Evolutionary conservation across 2,113 vertebrate species (phyloP).

Genomic region (Parotia lawesii): DNA sequence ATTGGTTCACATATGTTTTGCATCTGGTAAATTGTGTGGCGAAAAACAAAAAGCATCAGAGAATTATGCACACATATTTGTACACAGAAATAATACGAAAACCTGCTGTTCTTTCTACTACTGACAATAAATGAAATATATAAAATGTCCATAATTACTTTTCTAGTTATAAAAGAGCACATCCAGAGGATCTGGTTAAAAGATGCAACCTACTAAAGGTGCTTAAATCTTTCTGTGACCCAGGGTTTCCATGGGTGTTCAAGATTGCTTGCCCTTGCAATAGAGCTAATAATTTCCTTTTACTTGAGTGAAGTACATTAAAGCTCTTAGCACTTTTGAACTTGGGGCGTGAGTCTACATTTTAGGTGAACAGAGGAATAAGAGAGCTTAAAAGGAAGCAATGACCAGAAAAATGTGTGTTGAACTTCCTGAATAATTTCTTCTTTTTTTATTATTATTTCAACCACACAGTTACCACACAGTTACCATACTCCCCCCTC

Average conservation of each 20-base stretch:
- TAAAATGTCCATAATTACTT: not conserved
- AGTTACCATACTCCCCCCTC: rapidly evolving
- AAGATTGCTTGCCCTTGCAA: not conserved
- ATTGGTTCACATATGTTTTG: not conserved
- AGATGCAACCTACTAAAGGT: not conserved
- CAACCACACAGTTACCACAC: not conserved
- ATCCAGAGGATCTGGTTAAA: not conserved
- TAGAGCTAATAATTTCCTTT: slow-evolving; percentile 24
- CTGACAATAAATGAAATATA: not conserved
- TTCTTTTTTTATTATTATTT: not conserved
- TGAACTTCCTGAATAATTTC: not conserved
- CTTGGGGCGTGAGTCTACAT: not conserved
- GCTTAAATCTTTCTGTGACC: not conserved
- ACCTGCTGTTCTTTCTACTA: not conserved
- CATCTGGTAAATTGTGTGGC: not conserved
- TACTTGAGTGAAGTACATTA: slow-evolving; percentile 29
- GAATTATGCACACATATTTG: not conserved
- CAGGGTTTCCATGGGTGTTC: not conserved
- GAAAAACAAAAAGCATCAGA: not conserved
- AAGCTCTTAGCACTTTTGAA: slow-evolving; percentile 36
- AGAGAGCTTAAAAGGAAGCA: slow-evolving; percentile 9
- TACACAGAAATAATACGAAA: not conserved
- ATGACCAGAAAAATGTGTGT: not conserved
- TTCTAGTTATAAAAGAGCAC: not conserved
- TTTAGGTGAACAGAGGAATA: not conserved